phyloP scores from a whole-genome alignment of 2,113 vertebrate genomes.

The Eulacestoma nigropectus region DNA sequence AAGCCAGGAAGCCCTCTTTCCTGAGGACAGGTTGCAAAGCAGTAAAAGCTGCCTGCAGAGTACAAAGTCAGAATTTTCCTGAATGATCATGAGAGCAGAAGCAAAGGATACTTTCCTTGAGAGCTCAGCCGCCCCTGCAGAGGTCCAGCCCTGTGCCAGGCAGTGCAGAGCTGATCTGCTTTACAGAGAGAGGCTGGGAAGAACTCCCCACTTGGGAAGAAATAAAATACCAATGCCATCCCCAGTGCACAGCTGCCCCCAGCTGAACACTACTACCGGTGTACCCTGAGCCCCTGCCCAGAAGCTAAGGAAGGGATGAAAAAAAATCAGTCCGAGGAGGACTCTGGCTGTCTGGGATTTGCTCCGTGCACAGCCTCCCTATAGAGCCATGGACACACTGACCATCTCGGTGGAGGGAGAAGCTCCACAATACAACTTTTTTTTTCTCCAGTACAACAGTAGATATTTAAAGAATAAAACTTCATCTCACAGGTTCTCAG shows the following conservation, averaged over 20 bases:
- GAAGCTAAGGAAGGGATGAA: neutral
- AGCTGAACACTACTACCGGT: neutral
- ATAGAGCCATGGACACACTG: neutral
- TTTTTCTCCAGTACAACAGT: neutral
- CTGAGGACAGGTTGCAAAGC: neutral
- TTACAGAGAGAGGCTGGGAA: neutral
- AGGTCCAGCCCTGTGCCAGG: neutral
- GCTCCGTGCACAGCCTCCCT: neutral
- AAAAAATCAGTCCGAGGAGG: rapidly evolving
- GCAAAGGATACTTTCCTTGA: neutral
- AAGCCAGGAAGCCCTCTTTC: neutral
- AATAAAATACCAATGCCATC: neutral
- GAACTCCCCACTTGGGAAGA: neutral
- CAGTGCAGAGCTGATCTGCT: neutral
- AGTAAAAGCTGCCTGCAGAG: neutral
- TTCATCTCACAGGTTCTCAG: neutral
- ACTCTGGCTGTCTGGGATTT: neutral
- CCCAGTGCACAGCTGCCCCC: neutral
- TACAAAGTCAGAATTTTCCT: neutral
- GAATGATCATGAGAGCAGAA: neutral
- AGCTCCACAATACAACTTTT: neutral
- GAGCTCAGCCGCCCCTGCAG: rapidly evolving
- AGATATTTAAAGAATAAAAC: neutral
- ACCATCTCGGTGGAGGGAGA: rapidly evolving
- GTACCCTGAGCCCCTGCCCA: neutral